A percentile compares a stretch with the other conserved stretches of the same genome.
Conservation (phyloP, 2,797 vertebrate genomes). For the Liasis olivaceus region DNA sequence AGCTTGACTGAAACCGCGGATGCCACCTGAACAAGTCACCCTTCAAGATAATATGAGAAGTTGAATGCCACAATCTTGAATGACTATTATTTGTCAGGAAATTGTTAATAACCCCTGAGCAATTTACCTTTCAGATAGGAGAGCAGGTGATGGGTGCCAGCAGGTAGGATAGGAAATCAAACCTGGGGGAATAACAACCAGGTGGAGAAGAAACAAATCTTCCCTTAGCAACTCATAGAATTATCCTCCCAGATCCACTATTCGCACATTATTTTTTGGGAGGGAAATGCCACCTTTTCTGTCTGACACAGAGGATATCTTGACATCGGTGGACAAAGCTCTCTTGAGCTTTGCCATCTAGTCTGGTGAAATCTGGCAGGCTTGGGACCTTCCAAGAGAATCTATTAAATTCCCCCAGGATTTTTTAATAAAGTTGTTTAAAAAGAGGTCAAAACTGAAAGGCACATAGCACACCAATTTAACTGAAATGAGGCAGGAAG, state of each 20-base stretch:
- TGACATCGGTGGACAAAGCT: not conserved
- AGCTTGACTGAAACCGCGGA: slow-evolving; percentile 8
- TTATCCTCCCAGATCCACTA: not conserved
- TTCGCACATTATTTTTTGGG: not conserved
- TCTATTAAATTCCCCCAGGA: not conserved
- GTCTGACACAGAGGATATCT: not conserved
- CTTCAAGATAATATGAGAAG: slow-evolving; percentile 7
- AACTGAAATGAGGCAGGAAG: not conserved
- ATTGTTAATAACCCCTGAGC: not conserved
- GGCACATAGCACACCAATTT: not conserved
- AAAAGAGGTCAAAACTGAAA: not conserved
- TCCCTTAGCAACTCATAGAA: not conserved
- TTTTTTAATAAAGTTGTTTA: not conserved
- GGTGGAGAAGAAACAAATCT: not conserved
- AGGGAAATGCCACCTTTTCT: not conserved
- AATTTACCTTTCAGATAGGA: slow-evolving; percentile 16
- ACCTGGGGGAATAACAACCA: not conserved
- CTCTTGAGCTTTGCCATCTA: not conserved
- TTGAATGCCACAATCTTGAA: not conserved
- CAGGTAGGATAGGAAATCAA: not conserved
- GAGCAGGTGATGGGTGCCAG: slow-evolving; percentile 6
- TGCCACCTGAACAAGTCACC: slow-evolving; percentile 8
- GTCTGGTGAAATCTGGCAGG: not conserved
- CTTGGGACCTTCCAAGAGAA: not conserved
- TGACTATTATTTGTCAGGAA: slow-evolving; percentile 27